Conservation (phyloP, 1,140 invertebrate genomes). For the Cherax quadricarinatus region DNA sequence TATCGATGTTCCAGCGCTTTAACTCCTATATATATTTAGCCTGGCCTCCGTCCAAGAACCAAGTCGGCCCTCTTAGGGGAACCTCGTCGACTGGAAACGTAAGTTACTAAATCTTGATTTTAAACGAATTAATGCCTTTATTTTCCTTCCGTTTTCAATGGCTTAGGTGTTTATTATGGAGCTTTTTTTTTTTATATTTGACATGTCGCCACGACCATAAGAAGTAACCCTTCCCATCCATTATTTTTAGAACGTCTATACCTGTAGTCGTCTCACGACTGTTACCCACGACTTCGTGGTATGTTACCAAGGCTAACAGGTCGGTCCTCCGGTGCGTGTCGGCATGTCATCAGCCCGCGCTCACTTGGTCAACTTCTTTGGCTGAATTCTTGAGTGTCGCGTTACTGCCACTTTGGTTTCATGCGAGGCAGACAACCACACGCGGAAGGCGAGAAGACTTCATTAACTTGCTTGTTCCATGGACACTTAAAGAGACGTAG, state of each 20-base stretch:
- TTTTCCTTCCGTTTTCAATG: constrained; percentile 10
- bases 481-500: constrained; percentile 49
- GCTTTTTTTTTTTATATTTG: no score
- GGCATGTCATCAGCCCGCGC: constrained; percentile 46
- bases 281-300: constrained; percentile 6
- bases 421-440: constrained; percentile 39
- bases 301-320: constrained; percentile 51
- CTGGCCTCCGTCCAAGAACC: constrained; percentile 56
- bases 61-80: constrained; percentile 52
- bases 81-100: constrained; percentile 54
- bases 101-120: constrained; percentile 42
- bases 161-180: no score
- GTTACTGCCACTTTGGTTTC: constrained; percentile 56
- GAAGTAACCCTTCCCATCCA: no score
- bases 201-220: no score
- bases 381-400: constrained; percentile 32
- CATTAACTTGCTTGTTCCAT: constrained; percentile 52
- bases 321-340: constrained; percentile 32
- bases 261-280: neutral
- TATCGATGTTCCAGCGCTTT: constrained; percentile 62
- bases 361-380: constrained; percentile 50
- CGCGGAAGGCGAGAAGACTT: constrained; percentile 54
- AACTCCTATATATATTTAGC: constrained; percentile 60
- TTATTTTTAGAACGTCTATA: neutral
- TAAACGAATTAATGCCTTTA: constrained; percentile 22